phyloP scores from a whole-genome alignment of 2,113 vertebrate species.

The Calonectris borealis region DNA sequence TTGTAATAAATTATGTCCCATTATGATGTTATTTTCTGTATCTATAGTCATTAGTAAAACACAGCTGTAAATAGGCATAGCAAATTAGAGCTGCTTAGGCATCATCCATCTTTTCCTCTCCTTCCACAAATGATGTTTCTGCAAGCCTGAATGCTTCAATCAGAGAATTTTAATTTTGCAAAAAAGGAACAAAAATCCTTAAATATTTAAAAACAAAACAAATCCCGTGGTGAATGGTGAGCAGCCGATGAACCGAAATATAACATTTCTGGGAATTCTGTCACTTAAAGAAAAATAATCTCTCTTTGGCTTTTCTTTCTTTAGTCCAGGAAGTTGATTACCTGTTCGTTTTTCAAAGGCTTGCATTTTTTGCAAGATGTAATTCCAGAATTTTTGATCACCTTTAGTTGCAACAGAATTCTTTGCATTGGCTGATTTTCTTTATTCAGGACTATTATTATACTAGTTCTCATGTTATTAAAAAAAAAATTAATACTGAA shows the following conservation, averaged over 20 bases:
- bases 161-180: not conserved
- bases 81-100: not conserved
- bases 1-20: not conserved
- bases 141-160: not conserved
- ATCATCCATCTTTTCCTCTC: not conserved
- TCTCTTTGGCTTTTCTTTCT: not conserved
- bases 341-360: not conserved
- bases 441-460: not conserved
- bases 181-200: not conserved
- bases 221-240: not conserved
- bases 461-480: not conserved
- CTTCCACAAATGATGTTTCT: not conserved
- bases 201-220: not conserved
- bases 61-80: not conserved
- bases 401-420: not conserved
- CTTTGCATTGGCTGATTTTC: not conserved
- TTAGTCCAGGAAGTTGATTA: not conserved
- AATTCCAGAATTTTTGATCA: not conserved
- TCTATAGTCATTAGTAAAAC: not conserved
- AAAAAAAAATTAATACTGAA: not conserved
- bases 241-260: not conserved
- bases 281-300: not conserved
- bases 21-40: not conserved
- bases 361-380: not conserved
- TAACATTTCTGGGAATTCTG: not conserved